These are phyloP conservation scores for Megalops cyprinoides DNA, from an alignment of 2,797 vertebrate genomes.

Conservation along the genomic window DNA sequence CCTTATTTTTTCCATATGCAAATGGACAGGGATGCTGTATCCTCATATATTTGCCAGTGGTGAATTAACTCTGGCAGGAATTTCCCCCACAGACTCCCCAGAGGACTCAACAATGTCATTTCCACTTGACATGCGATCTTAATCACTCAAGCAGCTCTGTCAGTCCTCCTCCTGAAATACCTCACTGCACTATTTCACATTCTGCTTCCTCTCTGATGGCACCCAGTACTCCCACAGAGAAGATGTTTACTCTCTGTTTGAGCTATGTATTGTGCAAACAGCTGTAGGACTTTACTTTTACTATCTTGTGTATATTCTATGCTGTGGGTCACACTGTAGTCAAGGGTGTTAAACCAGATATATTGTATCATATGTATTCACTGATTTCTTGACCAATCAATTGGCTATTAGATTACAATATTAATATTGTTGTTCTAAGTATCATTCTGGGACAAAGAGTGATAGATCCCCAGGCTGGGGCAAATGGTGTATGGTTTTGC, in stretches of 20 bases:
- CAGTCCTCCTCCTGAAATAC: constrained; percentile 16
- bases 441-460: no score
- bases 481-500: no score
- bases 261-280: neutral
- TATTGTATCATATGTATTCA: no score
- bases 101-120: neutral
- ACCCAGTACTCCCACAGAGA: neutral
- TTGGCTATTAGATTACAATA: no score
- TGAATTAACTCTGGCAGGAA: constrained; percentile 28
- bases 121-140: constrained; percentile 20
- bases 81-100: neutral
- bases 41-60: constrained; percentile 31
- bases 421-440: no score
- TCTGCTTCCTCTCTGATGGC: neutral
- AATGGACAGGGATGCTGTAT: constrained; percentile 26
- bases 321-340: neutral
- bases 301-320: neutral
- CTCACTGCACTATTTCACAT: constrained; percentile 5
- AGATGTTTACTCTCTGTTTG: neutral
- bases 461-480: no score
- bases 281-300: neutral
- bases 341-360: neutral
- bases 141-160: neutral
- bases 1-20: constrained; percentile 30
- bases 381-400: no score